A percentile compares a stretch with the other conserved stretches of the same genome.
Conservation (phyloP, 2,113 vertebrate genomes). For the Muntiacus reevesi region DNA sequence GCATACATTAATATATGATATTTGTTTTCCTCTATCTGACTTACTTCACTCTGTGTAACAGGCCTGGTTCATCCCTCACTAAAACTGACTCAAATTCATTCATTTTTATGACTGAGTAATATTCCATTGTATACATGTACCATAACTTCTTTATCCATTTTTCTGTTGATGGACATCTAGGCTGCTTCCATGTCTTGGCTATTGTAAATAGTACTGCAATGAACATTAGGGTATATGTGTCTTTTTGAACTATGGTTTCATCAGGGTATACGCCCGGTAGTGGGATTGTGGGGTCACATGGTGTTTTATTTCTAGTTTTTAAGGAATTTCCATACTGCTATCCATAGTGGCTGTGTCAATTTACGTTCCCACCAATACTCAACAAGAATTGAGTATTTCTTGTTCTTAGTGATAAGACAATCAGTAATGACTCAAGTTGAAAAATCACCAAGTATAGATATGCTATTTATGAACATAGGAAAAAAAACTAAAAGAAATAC, state of each 20-base stretch:
- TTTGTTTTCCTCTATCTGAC: not conserved
- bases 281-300: not conserved
- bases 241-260: not conserved
- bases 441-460: not conserved
- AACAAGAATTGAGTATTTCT: not conserved
- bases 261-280: not conserved
- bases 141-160: not conserved
- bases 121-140: not conserved
- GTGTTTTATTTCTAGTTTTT: not conserved
- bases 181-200: not conserved
- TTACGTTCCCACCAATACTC: not conserved
- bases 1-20: not conserved
- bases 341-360: not conserved
- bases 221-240: not conserved
- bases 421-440: not conserved
- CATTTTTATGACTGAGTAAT: not conserved
- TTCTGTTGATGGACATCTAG: not conserved
- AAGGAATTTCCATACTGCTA: not conserved
- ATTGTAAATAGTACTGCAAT: not conserved
- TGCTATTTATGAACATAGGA: not conserved
- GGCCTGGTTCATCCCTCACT: not conserved
- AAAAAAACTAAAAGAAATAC: too few species aligned
- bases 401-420: not conserved
- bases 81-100: not conserved
- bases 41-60: not conserved